These are phyloP conservation scores for Alectoris magna DNA, from an alignment of 2,797 vertebrate genomes.

Conservation along the genomic window DNA sequence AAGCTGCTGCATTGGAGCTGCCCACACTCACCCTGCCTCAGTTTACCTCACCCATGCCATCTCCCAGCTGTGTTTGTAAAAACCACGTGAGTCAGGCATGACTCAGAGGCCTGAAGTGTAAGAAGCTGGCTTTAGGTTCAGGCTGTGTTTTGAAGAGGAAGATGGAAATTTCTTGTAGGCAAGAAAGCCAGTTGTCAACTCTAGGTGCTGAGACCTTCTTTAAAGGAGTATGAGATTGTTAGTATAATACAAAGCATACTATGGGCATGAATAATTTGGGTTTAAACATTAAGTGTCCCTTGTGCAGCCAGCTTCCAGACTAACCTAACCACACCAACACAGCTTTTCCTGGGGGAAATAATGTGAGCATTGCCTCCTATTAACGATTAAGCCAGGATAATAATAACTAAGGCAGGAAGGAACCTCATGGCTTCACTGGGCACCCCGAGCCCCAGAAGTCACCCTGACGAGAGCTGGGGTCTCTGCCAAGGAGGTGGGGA, in stretches of 20 bases:
- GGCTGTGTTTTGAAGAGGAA: slow-evolving; percentile 18
- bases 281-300: background rate
- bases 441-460: background rate
- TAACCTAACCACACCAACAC: background rate
- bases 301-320: background rate
- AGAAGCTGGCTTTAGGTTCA: slow-evolving; percentile 10
- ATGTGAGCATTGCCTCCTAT: background rate
- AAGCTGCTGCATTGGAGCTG: background rate
- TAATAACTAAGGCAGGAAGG: background rate
- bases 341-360: background rate
- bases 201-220: background rate
- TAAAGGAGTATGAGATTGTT: background rate
- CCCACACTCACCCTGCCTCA: background rate
- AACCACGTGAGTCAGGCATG: slow-evolving; percentile 36
- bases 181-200: background rate
- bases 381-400: background rate
- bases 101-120: slow-evolving; percentile 35
- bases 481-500: background rate
- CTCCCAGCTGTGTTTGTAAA: slow-evolving; percentile 12
- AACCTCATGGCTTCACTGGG: background rate
- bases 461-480: background rate
- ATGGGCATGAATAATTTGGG: background rate
- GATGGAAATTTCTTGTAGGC: background rate
- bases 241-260: background rate
- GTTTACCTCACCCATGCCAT: background rate